A percentile compares a stretch with the other conserved stretches of the same genome.
phyloP scores from a whole-genome alignment of 2,113 vertebrate species.

The Xiphophorus hellerii region DNA sequence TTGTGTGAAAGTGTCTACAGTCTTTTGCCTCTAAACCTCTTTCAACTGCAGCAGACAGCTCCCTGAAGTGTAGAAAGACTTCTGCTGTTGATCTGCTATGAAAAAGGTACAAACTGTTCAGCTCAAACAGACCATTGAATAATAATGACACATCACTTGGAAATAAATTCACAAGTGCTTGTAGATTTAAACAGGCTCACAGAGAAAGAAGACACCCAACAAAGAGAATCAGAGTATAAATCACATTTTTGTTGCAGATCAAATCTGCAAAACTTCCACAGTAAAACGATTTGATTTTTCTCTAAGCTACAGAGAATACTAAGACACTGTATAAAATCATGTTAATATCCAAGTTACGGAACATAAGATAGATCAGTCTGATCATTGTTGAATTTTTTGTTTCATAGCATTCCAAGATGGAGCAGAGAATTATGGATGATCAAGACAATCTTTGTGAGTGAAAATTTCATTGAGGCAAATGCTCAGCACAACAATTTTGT shows the following conservation, averaged over 20 bases:
- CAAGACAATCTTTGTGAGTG: neutral
- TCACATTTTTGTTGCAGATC: neutral
- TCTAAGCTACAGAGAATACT: neutral
- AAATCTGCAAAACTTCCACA: neutral
- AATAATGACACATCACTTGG: constrained; percentile 41
- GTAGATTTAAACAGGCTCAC: constrained; percentile 1
- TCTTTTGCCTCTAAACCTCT: constrained; percentile 52
- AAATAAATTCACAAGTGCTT: constrained; percentile 46
- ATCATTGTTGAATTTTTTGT: neutral
- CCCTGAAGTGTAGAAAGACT: constrained; percentile 56
- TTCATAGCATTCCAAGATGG: neutral
- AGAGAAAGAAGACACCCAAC: neutral
- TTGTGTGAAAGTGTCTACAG: constrained; percentile 51
- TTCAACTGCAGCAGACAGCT: constrained; percentile 57
- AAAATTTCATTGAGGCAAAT: neutral
- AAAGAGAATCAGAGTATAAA: neutral
- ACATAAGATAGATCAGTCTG: too few relatives aligned
- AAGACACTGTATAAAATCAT: neutral
- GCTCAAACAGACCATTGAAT: constrained; percentile 66
- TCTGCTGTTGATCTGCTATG: constrained; percentile 65
- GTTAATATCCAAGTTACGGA: neutral
- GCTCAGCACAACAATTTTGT: neutral
- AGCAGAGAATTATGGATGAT: neutral
- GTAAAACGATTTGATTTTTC: too few relatives aligned
- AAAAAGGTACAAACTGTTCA: constrained; percentile 69